Base-by-base conservation (phyloP, 2,797 vertebrate species). In the Myotis daubentonii region DNA sequence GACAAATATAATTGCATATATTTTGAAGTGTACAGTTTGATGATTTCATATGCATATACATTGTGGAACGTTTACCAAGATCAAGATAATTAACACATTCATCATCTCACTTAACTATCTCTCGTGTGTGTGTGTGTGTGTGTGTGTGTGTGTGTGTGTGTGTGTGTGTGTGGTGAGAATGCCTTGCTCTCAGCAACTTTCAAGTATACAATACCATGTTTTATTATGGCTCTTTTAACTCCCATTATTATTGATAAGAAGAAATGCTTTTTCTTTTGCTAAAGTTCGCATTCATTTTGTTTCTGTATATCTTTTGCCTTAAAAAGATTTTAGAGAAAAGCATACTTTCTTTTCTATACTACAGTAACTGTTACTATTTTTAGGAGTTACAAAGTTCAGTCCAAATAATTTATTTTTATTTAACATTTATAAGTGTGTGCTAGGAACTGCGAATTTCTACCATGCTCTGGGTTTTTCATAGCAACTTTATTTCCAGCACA, bases 221-320 rank as follows among this genome's bases (percentile, higher is more conserved):
- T 94, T 87, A 94, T 89, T 84, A 78, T 75, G 90, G 25, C 36
- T 92, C n/a, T 89, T 79, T 62, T 84, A 91, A 51, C 55, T 89
- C 49, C 23, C 49, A 15, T 62, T 81, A 66, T 81, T 90, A 76
- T 22, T 78, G 68, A 81, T 93, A 89, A 91, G 22, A 97, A 94
- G 28, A 93, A 85, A 66, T 47, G 4, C 15, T 80, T 76, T 76
- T 60, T n/a, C 41, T 84, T 79, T 87, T 66, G 65, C 76, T 84
- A 80, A 90, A 41, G 7, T 51, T 84, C 41, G 2, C 19, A 33
- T 76, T 55, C 13, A 44, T 70, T 87, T 62, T 78, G 33, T 75
- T 82, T 68, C 1, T 60, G 25, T 53, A 33, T 83, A 75, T 86
- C 53, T 65, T 95, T 88, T 86, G 36, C 25, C 44, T 86, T 83